Base-by-base conservation (phyloP, 1,140 invertebrate genomes). In the Temnothorax curvispinosus region DNA sequence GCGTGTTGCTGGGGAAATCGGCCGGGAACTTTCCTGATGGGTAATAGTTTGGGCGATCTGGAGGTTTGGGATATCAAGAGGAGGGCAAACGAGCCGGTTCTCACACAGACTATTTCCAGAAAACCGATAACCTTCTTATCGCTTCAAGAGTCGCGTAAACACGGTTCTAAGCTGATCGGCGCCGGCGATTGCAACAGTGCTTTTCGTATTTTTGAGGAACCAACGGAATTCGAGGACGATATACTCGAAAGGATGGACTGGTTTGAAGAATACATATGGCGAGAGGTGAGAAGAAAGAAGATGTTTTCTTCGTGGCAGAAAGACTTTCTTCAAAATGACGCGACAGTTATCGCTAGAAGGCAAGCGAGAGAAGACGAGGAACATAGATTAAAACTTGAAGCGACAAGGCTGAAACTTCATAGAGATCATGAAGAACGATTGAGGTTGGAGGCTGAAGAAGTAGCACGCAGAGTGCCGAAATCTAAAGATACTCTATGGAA, bases 51-150 rank as follows among this genome's bases (percentile, higher is more conserved):
- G 89, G 96, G 96, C 18, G 94, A 93, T 18, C 86, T 96, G 2
- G 96, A 97, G 65, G 92, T 95, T 8, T 97, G 96, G 96, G 95
- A 96, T 88, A 89, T 95, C 15, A 92, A 88, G 47, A 87, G 76
- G 7, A 91, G 90, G 18, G 82, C 90, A 11, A 85, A 90, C 35
- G 81, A 91, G 50, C 92, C 94, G 7, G 18, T 93, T 41, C 38
- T 90, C 27, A 9, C 88, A 27, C 88, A 93, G 78, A 89, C 88
- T 81, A 86, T 94, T 58, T 93, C 92, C 72, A 81, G 85, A 21
- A n/a, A 44, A 6, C 54, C 88, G 27, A 92, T 95, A 85, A 93
- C 92, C 21, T 90, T 91, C 35, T 74, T 94, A 58, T 86, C 52
- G 9, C n/a, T 18, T 32, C 15, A 15, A 6, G 27, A 15, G 44